Evolutionary conservation across 2,888 invertebrate species (phyloP).

Genomic region (Drosophila anomalata): DNA sequence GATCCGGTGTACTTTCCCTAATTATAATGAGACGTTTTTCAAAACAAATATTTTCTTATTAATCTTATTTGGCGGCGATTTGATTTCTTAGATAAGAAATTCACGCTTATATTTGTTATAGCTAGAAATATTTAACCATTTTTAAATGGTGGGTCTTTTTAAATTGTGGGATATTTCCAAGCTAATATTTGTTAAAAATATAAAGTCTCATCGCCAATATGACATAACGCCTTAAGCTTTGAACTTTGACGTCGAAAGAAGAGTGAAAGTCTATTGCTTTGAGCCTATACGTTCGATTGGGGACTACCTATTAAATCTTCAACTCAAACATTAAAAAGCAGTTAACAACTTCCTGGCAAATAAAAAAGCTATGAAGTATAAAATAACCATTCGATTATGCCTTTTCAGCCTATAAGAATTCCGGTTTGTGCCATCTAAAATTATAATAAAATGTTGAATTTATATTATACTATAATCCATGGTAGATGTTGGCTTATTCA

Average conservation of each 20-base stretch:
- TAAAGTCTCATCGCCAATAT: background rate
- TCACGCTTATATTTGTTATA: background rate
- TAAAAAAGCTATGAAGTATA: background rate
- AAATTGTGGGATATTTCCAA: background rate
- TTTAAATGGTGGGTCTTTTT: background rate
- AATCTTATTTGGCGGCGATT: background rate
- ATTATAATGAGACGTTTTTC: background rate
- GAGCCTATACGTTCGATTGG: background rate
- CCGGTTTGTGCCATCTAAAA: background rate
- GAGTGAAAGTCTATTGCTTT: conserved; percentile 3
- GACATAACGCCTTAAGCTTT: conserved; percentile 17
- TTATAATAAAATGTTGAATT: background rate
- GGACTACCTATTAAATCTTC: background rate
- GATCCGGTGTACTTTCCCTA: background rate
- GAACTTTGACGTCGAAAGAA: background rate
- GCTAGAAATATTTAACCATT: background rate
- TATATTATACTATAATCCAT: background rate
- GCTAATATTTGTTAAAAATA: background rate
- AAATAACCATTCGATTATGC: background rate
- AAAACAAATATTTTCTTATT: background rate
- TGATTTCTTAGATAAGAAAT: background rate
- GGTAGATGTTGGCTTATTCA: background rate
- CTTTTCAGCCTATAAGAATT: background rate
- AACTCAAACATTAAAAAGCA: background rate
- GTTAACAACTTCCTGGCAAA: background rate